phyloP scores from a whole-genome alignment of 2,797 vertebrate species.

The Coreius guichenoti region DNA sequence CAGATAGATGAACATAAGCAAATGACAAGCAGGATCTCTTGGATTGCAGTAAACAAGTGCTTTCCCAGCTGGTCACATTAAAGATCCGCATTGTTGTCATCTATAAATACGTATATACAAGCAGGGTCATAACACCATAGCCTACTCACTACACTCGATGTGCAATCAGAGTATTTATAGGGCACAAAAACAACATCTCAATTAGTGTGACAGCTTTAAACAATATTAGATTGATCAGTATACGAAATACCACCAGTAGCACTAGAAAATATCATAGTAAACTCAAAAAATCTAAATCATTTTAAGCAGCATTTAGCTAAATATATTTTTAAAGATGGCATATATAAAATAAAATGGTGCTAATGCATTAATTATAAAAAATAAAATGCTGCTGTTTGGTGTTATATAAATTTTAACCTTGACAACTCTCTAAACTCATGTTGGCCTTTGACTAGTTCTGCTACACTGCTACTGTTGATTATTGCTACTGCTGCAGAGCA shows the following conservation, averaged over 20 bases:
- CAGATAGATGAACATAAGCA: not conserved
- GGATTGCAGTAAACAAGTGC: not conserved
- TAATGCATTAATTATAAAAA: not conserved
- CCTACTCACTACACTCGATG: not conserved
- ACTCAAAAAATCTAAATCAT: not conserved
- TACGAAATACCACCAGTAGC: not conserved
- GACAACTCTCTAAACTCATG: not conserved
- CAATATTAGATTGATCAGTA: not conserved
- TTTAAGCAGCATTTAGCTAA: not conserved
- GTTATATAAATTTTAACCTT: not conserved
- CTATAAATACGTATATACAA: constrained; percentile 4
- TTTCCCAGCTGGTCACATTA: not conserved
- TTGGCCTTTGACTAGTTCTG: not conserved
- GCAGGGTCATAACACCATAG: not conserved
- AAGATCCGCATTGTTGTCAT: not conserved
- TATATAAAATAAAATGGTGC: not conserved
- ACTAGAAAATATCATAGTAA: not conserved
- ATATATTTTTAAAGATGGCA: not conserved
- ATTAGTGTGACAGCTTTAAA: not conserved
- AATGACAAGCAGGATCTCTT: not conserved
- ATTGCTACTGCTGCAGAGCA: no score
- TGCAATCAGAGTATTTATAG: not conserved
- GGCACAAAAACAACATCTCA: not conserved
- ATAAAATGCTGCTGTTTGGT: not conserved
- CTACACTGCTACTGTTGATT: no score